Evolutionary conservation across 2,113 vertebrate genomes (phyloP).

Genomic region (Nothoprocta pentlandii): DNA sequence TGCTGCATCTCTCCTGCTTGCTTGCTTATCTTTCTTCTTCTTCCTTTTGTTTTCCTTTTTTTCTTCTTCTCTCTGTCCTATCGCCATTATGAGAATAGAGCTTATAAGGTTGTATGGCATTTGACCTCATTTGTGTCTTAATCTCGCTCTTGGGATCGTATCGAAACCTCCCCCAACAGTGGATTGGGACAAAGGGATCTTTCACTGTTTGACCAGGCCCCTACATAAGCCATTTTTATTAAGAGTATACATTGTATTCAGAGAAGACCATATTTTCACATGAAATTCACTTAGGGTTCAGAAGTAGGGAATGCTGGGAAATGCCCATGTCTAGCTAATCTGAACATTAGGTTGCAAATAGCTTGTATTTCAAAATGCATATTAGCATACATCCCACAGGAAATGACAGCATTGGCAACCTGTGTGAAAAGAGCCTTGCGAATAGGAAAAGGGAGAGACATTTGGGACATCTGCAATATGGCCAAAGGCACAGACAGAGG

Average conservation of each 20-base stretch:
- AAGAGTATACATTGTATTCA: fast-evolving
- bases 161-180: no score
- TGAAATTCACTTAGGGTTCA: not conserved
- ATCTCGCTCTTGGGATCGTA: no score
- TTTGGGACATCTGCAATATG: no score
- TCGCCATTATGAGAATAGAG: no score
- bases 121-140: no score
- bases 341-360: not conserved
- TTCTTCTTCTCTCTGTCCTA: no score
- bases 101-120: no score
- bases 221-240: not conserved
- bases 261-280: not conserved
- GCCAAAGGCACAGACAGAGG: not conserved
- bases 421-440: not conserved
- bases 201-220: not conserved
- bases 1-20: no score
- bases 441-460: not conserved
- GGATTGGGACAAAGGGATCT: fast-evolving
- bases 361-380: not conserved
- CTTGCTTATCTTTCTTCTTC: no score
- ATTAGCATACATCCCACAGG: not conserved
- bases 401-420: not conserved
- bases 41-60: no score
- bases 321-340: not conserved
- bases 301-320: not conserved